These are phyloP conservation scores for Hippocampus zosterae DNA, from an alignment of 2,113 vertebrate species.

Conservation along the genomic window DNA sequence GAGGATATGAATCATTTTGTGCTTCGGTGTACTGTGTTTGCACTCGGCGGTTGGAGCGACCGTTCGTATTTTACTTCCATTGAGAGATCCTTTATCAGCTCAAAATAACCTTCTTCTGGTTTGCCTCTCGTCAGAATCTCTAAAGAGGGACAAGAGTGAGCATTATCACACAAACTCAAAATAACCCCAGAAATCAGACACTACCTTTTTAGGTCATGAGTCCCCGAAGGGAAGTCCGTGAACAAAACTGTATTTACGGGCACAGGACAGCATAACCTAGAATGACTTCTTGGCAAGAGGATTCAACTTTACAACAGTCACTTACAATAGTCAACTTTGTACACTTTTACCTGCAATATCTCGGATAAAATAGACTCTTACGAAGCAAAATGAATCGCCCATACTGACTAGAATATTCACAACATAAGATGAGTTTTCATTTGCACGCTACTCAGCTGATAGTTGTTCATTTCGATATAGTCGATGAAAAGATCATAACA, in stretches of 20 bases:
- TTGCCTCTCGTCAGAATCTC: constrained; percentile 47
- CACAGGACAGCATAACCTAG: constrained; percentile 61
- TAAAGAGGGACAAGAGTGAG: constrained; percentile 65
- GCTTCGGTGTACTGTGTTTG: neutral
- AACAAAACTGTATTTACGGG: constrained; percentile 68
- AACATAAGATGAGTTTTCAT: constrained; percentile 9
- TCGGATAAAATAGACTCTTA: constrained; percentile 30
- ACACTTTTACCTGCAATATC: constrained; percentile 16
- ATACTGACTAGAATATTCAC: constrained; percentile 3
- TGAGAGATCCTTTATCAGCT: constrained; percentile 49
- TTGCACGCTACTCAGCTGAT: constrained; percentile 4
- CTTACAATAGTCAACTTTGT: constrained; percentile 2
- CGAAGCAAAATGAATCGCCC: constrained; percentile 30
- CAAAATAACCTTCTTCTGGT: constrained; percentile 46
- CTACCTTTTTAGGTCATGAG: constrained; percentile 93
- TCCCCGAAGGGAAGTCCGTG: constrained; percentile 77
- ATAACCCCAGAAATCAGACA: constrained; percentile 90
- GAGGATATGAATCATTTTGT: neutral
- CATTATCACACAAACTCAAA: constrained; percentile 95
- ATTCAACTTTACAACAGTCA: constrained; percentile 26
- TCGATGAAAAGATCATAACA: constrained; percentile 19
- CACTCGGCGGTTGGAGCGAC: neutral
- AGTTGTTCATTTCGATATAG: neutral
- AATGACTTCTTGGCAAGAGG: constrained; percentile 18
- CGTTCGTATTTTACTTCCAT: constrained; percentile 1